Evolutionary conservation across 2,888 invertebrate genomes (phyloP).

Genomic region (Nowickia ferox): DNA sequence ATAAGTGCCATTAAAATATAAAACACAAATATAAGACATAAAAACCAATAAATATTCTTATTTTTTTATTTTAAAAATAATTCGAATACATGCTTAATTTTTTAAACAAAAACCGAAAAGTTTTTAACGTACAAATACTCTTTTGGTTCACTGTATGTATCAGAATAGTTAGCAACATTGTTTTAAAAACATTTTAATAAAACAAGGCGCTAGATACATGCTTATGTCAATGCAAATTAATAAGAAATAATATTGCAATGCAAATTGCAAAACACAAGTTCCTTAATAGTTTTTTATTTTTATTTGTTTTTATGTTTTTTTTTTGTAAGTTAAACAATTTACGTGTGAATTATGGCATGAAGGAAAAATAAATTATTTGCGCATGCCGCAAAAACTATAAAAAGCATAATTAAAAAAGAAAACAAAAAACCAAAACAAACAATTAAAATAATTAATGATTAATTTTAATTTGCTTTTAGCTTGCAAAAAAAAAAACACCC

Average conservation of each 20-base stretch:
- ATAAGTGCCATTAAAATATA: too few species aligned
- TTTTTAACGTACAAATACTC: too few species aligned
- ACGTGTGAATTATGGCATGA: constrained; percentile 25
- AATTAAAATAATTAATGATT: constrained; percentile 10
- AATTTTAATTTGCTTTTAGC: constrained; percentile 4
- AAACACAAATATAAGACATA: too few species aligned
- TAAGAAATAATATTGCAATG: too few species aligned
- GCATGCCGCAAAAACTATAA: constrained; percentile 19
- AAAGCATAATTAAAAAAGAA: constrained; percentile 23
- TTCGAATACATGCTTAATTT: too few species aligned
- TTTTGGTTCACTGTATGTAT: too few species aligned
- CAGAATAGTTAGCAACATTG: neutral
- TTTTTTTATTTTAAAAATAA: too few species aligned
- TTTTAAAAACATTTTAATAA: neutral
- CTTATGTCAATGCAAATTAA: neutral
- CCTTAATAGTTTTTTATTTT: neutral
- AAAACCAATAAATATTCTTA: too few species aligned
- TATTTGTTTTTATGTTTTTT: neutral
- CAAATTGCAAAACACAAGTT: neutral
- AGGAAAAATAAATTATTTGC: constrained; percentile 33
- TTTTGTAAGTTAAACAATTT: constrained; percentile 19
- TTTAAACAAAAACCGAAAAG: too few species aligned
- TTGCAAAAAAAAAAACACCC: neutral
- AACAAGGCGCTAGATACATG: neutral
- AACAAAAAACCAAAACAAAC: constrained; percentile 6